Evolutionary conservation across 1,140 invertebrate species (phyloP).

Genomic region (Lepeophtheirus salmonis): DNA sequence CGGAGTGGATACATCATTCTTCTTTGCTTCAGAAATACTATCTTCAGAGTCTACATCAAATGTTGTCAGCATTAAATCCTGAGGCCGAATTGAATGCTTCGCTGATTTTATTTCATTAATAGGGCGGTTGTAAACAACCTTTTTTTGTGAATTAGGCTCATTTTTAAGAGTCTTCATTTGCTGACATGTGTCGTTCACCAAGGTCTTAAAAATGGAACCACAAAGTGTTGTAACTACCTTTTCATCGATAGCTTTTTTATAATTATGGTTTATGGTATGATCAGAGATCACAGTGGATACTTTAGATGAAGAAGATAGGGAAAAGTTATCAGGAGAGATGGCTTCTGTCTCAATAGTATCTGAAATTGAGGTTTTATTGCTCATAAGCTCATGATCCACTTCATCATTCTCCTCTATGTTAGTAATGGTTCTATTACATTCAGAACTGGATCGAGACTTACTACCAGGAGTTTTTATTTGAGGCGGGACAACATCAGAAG

Average conservation of each 20-base stretch:
- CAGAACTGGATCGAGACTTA: not conserved
- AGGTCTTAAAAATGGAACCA: too few relatives aligned
- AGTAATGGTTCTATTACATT: not conserved
- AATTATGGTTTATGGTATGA: too few relatives aligned
- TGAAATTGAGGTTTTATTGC: not conserved
- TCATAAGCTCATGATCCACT: too few relatives aligned
- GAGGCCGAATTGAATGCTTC: too few relatives aligned
- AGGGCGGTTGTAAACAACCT: too few relatives aligned
- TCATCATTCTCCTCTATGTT: not conserved
- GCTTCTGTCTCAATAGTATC: not conserved
- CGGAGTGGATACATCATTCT: too few relatives aligned
- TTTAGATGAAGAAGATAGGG: not conserved
- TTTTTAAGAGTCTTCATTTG: not conserved
- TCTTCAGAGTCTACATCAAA: not conserved
- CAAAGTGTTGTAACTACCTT: not conserved
- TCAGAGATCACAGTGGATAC: not conserved
- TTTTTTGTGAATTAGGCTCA: not conserved
- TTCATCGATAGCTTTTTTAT: not conserved
- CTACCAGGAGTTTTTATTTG: not conserved
- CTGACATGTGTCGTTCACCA: not conserved
- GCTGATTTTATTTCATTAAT: too few relatives aligned
- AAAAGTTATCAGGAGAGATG: not conserved
- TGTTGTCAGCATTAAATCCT: not conserved
- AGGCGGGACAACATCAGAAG: not conserved
- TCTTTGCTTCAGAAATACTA: not conserved